Base-by-base conservation (phyloP, 2,888 invertebrate genomes). In the Tenthredo distinguenda region DNA sequence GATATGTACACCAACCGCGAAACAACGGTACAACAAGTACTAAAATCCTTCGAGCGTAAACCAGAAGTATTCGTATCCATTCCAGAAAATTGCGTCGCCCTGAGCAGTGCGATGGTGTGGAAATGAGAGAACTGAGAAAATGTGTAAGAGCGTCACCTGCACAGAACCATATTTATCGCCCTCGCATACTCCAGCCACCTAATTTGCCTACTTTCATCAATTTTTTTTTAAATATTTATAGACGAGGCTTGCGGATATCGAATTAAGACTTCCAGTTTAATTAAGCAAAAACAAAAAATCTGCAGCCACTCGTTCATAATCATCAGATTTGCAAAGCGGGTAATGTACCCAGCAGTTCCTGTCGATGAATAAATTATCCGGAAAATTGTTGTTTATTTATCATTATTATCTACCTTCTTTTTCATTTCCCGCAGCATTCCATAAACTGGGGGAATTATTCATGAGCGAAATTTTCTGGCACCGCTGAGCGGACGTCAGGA, bases 31-130 rank as follows among this genome's bases (percentile, higher is more conserved):
- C 7, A 55, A 77, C 43, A 43, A 74, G 77, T 55, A 77, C 50
- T 77, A 55, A 77, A 77, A 77, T 77, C 50, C 9, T 77, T 77
- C 50, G 31, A 77, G 77, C 77, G 34, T 55, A 31, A 77, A 77
- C 77, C 55, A 18, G 6, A n/a, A 47, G n/a, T 40, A 77, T 77
- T 77, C 31, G 47, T 40, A 31, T 40, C 31, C 18, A 50, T 77
- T 77, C 12, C 2, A 77, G 77, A 77, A 55, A 77, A 77, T 50
- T 74, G 72, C 72, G 18, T 74, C 21, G 21, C 34, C 34, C 34
- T 34, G 18, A 34, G 26, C 26, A 12, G 68, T 18, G 18, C 68
- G 31, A 68, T 34, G 15, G 6, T 68, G 34, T 68, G 15, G 34
- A 34, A 68, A 55, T 18, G n/a, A 55, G 55, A 55, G 55, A n/a